Base-by-base conservation (phyloP, 2,888 invertebrate genomes). In the Lasioglossum morio region DNA sequence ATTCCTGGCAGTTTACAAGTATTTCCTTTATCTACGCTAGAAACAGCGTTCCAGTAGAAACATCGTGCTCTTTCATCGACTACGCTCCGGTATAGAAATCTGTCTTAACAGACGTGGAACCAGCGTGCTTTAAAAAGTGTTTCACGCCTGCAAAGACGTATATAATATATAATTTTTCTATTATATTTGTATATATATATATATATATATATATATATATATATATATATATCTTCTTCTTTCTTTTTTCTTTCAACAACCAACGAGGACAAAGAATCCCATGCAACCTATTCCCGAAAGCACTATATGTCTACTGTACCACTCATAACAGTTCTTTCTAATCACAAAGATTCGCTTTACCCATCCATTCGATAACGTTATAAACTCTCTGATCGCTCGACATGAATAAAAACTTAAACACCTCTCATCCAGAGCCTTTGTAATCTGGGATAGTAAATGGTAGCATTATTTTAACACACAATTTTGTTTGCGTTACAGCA, bases 341-440 rank as follows among this genome's bases (percentile, higher is more conserved):
- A 81, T 90, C 90, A 88, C 84, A 90, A 89, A 90, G 90, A 91
- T 89, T 87, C 79, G 90, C 89, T 90, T 86, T 90, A 89, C 60
- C 60, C 89, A 89, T 84, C 87, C 87, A 91, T 91, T 92, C 85
- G 84, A 85, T 90, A 91, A 92, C 90, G 86, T 90, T 90, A 91
- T 89, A 93, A 92, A 91, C 90, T 92, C 90, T 92, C 88, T 88
- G 86, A 2, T 34, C 85, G 87, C 88, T 90, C 87, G 88, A 91
- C 88, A 88, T 84, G 86, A 90, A 90, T 90, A 89, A 88, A 88
- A 88, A 92, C 89, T 83, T 89, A 84, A 89, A 92, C 90, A 88
- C 86, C 86, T 88, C 91, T 90, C 92, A 90, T 92, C 93, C 93
- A 92, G 90, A 92, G 92, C 93, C 88, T 90, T 92, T 89, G 92